These are phyloP conservation scores for Trichopoda pennipes DNA, from an alignment of 2,888 invertebrate species.

Conservation along the genomic window DNA sequence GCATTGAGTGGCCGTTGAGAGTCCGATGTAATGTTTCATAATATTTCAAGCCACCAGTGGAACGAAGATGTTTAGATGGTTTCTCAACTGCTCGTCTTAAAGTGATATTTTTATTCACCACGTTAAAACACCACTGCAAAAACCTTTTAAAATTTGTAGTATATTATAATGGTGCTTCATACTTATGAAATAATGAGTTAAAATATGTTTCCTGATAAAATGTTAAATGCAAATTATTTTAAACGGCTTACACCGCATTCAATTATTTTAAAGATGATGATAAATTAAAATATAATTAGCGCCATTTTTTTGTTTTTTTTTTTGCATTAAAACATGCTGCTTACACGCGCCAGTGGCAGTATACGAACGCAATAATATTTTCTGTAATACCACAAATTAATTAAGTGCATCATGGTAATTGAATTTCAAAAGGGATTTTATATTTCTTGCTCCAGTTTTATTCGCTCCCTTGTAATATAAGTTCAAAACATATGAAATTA, in stretches of 20 bases:
- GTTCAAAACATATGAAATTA: conserved; percentile 7
- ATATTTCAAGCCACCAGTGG: too few relatives aligned
- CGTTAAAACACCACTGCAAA: too few relatives aligned
- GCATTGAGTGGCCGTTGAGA: too few relatives aligned
- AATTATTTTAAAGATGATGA: conserved; percentile 16
- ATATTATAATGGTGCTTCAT: too few relatives aligned
- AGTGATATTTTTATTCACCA: too few relatives aligned
- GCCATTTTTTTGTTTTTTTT: conserved; percentile 18
- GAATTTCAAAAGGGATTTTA: conserved; percentile 47
- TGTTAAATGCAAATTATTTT: too few relatives aligned
- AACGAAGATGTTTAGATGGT: too few relatives aligned
- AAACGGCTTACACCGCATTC: background rate
- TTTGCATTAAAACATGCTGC: conserved; percentile 37
- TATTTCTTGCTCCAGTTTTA: background rate
- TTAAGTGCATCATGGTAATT: conserved; percentile 52
- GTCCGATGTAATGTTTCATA: too few relatives aligned
- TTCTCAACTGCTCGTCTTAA: too few relatives aligned
- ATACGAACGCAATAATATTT: conserved; percentile 48
- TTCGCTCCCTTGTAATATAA: background rate
- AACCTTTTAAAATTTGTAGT: too few relatives aligned
- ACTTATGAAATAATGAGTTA: too few relatives aligned
- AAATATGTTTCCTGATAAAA: too few relatives aligned
- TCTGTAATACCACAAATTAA: conserved; percentile 60
- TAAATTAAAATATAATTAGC: conserved; percentile 58
- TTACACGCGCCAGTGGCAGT: conserved; percentile 36